Conservation (phyloP, 2,888 invertebrate genomes). For the Venustoraphidia nigricollis region DNA sequence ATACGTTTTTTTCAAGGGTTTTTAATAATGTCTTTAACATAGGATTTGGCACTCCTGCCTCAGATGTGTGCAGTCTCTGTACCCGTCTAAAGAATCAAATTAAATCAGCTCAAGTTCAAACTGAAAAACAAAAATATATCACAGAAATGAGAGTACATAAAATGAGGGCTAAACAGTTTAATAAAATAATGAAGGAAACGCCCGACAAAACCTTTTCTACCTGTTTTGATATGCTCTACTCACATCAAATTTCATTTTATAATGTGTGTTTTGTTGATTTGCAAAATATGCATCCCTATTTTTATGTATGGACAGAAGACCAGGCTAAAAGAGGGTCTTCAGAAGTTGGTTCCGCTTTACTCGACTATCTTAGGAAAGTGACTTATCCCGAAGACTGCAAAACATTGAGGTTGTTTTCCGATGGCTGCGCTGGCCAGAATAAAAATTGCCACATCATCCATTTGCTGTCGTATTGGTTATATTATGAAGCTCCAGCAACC, state of each 20-base stretch:
- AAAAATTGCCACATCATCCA: constrained; percentile 11
- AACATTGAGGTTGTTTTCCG: constrained; percentile 12
- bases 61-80: too few species aligned
- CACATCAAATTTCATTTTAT: constrained; percentile 13
- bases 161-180: constrained; percentile 13
- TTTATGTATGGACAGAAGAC: constrained; percentile 14
- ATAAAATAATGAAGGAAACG: constrained; percentile 9
- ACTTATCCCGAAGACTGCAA: constrained; percentile 4
- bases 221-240: constrained; percentile 16
- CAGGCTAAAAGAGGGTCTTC: constrained; percentile 11
- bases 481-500: not conserved
- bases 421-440: constrained; percentile 15
- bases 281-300: constrained; percentile 11
- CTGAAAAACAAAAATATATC: constrained; percentile 11
- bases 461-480: too few species aligned
- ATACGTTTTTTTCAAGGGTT: not conserved
- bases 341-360: constrained; percentile 13
- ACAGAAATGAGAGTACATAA: constrained; percentile 12
- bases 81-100: constrained; percentile 9
- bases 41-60: too few species aligned
- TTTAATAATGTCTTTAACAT: too few species aligned
- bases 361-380: constrained; percentile 4
- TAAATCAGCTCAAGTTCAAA: constrained; percentile 8
- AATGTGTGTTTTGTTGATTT: constrained; percentile 14
- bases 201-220: constrained; percentile 9